Conservation (phyloP, 2,113 vertebrate genomes). For the Gavia stellata region DNA sequence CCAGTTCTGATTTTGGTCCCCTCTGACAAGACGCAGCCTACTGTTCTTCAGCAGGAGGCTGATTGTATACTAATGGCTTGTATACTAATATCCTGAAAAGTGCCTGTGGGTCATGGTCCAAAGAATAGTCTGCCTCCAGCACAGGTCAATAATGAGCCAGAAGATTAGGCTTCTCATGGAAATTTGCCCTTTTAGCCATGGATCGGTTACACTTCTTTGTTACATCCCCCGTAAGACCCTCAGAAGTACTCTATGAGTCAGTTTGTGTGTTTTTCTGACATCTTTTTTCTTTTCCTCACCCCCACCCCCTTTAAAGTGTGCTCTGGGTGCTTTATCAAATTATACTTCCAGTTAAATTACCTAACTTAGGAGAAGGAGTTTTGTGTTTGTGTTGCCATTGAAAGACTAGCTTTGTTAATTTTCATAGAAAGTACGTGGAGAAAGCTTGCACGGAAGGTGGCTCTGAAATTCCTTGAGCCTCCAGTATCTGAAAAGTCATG, state of each 20-base stretch:
- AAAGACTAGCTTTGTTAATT: not conserved
- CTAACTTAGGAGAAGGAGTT: not conserved
- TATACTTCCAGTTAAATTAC: not conserved
- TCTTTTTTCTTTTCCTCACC: not conserved
- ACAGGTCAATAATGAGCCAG: not conserved
- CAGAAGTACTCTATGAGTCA: not conserved
- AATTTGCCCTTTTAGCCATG: not conserved
- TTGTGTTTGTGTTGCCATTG: not conserved
- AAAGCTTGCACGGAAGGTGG: not conserved
- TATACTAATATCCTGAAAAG: not conserved
- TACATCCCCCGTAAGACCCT: not conserved
- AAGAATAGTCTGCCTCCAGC: not conserved
- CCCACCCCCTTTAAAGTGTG: not conserved
- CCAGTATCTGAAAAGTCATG: not conserved
- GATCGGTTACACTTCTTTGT: not conserved
- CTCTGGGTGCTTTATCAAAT: not conserved
- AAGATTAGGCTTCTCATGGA: not conserved
- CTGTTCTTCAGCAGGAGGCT: not conserved
- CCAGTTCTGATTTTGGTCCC: not conserved
- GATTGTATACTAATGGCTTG: not conserved
- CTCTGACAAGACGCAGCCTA: not conserved
- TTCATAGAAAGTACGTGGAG: not conserved
- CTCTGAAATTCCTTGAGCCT: not conserved
- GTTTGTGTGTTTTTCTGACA: not conserved
- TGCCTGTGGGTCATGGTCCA: not conserved